phyloP scores from a whole-genome alignment of 1,140 invertebrate species.

The Neodiprion fabricii region DNA sequence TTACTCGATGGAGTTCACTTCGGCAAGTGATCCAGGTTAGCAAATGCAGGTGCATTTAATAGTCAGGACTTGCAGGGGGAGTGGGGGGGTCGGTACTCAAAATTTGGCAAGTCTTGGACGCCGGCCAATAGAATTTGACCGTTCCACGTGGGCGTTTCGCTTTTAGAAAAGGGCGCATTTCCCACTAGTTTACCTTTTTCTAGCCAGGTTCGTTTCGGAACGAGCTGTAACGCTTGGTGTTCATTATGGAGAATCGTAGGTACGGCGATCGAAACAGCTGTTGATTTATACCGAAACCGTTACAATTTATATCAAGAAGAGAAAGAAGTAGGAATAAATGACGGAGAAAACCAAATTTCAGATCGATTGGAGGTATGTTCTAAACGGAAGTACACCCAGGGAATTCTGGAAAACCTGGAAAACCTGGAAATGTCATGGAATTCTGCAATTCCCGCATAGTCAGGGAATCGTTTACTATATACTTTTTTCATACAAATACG shows the following conservation, averaged over 20 bases:
- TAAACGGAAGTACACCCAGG: too few relatives aligned
- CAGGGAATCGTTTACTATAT: too few relatives aligned
- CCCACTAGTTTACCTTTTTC: neutral
- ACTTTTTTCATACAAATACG: too few relatives aligned
- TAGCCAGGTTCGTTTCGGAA: neutral
- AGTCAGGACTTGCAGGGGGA: neutral
- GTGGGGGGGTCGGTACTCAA: neutral
- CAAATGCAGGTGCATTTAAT: neutral
- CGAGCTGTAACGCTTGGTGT: neutral
- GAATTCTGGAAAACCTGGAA: too few relatives aligned
- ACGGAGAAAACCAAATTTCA: too few relatives aligned
- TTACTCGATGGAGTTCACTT: neutral
- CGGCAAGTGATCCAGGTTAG: neutral
- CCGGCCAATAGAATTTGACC: neutral
- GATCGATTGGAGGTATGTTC: too few relatives aligned
- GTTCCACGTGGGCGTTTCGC: neutral
- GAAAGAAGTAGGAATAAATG: too few relatives aligned
- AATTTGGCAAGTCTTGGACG: neutral
- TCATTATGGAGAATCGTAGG: neutral
- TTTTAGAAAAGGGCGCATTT: neutral
- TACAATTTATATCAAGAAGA: too few relatives aligned
- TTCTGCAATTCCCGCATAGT: too few relatives aligned
- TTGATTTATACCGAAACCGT: neutral
- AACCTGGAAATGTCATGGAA: too few relatives aligned
- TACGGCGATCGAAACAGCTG: neutral